Evolutionary conservation across 1,140 invertebrate genomes (phyloP).

Genomic region (Chlorops oryzae): DNA sequence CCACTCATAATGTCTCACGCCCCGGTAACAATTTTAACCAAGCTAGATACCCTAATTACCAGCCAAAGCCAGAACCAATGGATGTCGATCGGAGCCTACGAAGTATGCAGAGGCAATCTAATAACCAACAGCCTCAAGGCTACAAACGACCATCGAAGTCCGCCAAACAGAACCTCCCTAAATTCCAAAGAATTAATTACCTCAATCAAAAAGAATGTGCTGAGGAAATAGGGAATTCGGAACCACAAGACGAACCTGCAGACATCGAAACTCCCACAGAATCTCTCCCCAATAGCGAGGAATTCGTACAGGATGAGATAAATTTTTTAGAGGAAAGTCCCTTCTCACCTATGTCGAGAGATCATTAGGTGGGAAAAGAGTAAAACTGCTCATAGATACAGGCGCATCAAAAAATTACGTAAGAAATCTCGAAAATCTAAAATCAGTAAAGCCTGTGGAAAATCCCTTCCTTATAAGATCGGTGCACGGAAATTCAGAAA

Average conservation of each 20-base stretch:
- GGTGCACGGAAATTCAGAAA: neutral
- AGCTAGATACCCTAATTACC: neutral
- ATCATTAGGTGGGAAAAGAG: neutral
- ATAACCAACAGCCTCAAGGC: neutral
- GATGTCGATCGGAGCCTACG: neutral
- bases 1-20: neutral
- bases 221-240: neutral
- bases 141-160: neutral
- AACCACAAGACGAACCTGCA: too few relatives aligned
- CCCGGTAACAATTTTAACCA: neutral
- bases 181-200: neutral
- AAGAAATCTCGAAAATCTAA: neutral
- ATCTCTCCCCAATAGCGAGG: too few relatives aligned
- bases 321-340: slow-evolving; percentile 5
- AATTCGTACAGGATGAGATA: too few relatives aligned
- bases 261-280: too few relatives aligned
- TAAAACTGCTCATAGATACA: neutral
- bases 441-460: neutral
- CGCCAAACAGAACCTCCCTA: neutral
- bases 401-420: slow-evolving; percentile 8
- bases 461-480: neutral
- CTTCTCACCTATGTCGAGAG: neutral
- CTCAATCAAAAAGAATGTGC: neutral
- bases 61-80: neutral
- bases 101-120: neutral